Base-by-base conservation (phyloP, 2,113 vertebrate genomes). In the Phylloscopus trochiloides region DNA sequence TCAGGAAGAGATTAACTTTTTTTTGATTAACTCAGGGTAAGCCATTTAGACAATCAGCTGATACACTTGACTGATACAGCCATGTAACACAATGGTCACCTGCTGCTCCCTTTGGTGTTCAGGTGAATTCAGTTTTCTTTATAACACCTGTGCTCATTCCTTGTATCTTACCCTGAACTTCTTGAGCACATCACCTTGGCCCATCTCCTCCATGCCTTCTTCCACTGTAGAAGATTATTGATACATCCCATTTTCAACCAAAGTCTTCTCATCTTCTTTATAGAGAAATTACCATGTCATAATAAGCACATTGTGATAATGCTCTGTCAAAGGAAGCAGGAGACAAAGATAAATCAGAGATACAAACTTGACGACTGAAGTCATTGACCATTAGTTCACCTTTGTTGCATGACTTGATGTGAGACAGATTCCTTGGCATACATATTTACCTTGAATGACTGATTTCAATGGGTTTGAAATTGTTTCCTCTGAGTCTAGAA, bases 251-350 rank as follows among this genome's bases (percentile, higher is more conserved):
- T 48, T 75, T 86, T 86, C 58, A 38, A 26, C 0, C 11, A 65
- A 6, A 22, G 2, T 31, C 86, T 94, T 82, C 25, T 67, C 40
- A 40, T 40, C 14, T 47, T 10, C 10, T 63, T 12, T 17, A 7
- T 1, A 26, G 32, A 68, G 63, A 71, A 79, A 29, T 12, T 55
- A 4, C 6, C 4, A 0, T 18, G 3, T 40, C 25, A 28, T 20
- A 16, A 34, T 42, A 59, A 76, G 12, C 10, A 43, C 2, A 1
- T 13, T 63, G 22, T 63, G 11, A 24, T 55, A 76, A 80, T 38
- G 29, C 3, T 57, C 6, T 19, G 45, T 43, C 42, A 88, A 86
- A 79, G 17, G 9, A n/a, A 92, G 17, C 10, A 74, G 40, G 16
- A 83, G 63, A 29, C 10, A 66, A 77, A 25, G 15, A 66, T 38